Conservation (phyloP, 2,113 vertebrate genomes). For the Trematocara marginatum region DNA sequence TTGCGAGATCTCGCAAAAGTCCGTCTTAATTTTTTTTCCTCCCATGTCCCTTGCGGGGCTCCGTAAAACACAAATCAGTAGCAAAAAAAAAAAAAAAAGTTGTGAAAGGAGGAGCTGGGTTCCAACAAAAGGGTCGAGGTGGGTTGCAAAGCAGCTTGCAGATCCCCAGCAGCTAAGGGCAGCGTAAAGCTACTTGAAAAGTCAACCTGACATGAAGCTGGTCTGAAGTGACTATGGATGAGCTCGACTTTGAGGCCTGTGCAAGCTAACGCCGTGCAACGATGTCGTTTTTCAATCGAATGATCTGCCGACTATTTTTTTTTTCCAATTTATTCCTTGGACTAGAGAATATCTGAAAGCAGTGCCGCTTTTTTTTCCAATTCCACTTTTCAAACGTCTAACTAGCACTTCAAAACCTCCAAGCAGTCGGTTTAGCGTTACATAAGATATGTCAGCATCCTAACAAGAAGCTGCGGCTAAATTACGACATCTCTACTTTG, state of each 20-base stretch:
- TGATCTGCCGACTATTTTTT: neutral
- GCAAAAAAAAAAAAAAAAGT: neutral
- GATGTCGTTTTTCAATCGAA: neutral
- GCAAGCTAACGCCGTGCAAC: neutral
- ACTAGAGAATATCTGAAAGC: neutral
- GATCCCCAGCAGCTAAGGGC: neutral
- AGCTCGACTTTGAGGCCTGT: neutral
- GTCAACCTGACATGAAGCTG: neutral
- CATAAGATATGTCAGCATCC: neutral
- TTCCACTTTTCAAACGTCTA: neutral
- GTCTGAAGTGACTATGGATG: neutral
- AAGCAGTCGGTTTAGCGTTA: neutral
- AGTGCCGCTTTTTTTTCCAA: rapidly evolving
- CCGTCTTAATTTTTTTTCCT: no score
- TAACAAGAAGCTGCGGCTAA: neutral
- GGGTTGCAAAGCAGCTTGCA: neutral
- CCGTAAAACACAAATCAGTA: neutral
- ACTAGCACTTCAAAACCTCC: neutral
- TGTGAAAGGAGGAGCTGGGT: neutral
- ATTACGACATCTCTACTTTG: neutral
- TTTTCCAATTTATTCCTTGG: neutral
- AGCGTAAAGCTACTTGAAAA: rapidly evolving
- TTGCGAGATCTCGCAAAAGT: no score
- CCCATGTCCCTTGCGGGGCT: no score
- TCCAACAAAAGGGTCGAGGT: neutral